A percentile compares a stretch with the other conserved stretches of the same genome.
Conservation (phyloP, 2,888 invertebrate genomes). For the Ephialtes manifestator region DNA sequence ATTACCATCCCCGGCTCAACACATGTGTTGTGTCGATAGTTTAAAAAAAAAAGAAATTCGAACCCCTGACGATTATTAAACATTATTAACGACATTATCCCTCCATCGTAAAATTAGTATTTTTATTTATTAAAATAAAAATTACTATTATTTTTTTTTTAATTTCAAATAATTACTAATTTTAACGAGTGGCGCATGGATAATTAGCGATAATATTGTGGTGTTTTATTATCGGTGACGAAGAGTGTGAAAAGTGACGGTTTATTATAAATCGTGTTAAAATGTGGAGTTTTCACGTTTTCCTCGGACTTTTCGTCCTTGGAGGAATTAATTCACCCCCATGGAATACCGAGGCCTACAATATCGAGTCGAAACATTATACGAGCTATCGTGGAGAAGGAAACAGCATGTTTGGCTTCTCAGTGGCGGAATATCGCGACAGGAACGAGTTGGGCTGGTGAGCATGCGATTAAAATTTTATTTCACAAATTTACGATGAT, state of each 20-base stretch:
- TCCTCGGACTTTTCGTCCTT: constrained; percentile 70
- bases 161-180: background rate
- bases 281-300: constrained; percentile 73
- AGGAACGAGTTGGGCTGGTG: constrained; percentile 79
- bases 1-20: constrained; percentile 67
- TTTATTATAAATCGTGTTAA: constrained; percentile 60
- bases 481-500: constrained; percentile 9
- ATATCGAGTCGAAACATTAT: constrained; percentile 83
- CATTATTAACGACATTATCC: background rate
- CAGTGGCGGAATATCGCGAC: constrained; percentile 83
- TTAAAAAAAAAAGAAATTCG: constrained; percentile 67
- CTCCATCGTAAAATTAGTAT: background rate
- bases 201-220: constrained; percentile 42
- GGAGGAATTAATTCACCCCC: constrained; percentile 67
- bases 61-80: constrained; percentile 61
- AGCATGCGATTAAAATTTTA: constrained; percentile 57
- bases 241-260: constrained; percentile 36
- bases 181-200: constrained; percentile 49
- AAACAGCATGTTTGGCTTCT: constrained; percentile 83
- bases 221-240: constrained; percentile 57
- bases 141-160: no score
- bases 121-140: background rate
- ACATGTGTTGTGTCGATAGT: constrained; percentile 74
- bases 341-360: constrained; percentile 78
- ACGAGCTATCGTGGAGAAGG: constrained; percentile 78